Conservation (phyloP, 2,888 invertebrate genomes). For the Rhagonycha lutea region DNA sequence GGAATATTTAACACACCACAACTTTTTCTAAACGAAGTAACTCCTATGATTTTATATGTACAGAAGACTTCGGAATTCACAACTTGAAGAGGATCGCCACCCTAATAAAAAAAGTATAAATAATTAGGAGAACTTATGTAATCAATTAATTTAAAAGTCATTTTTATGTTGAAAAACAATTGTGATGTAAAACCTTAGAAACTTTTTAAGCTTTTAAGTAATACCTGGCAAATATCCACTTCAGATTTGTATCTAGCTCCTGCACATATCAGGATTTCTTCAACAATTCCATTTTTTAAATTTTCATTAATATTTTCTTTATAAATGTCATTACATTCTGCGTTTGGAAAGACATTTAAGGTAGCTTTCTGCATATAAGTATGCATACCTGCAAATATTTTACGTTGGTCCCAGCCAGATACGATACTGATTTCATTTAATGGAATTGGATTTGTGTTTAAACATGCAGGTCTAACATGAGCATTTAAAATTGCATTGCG, state of each 20-base stretch:
- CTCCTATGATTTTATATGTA: slow-evolving; percentile 53
- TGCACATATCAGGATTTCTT: slow-evolving; percentile 40
- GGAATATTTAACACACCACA: slow-evolving; percentile 49
- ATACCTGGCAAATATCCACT: slow-evolving; percentile 40
- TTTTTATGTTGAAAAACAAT: too few species aligned
- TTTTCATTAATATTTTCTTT: background rate
- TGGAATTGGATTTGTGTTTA: slow-evolving; percentile 35
- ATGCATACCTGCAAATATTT: slow-evolving; percentile 28
- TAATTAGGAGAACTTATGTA: background rate
- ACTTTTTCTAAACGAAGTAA: slow-evolving; percentile 54
- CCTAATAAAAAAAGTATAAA: slow-evolving; percentile 39
- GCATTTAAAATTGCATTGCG: slow-evolving; percentile 44
- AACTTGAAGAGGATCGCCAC: slow-evolving; percentile 62
- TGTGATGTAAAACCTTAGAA: too few species aligned
- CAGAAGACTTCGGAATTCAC: slow-evolving; percentile 45
- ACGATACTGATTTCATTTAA: slow-evolving; percentile 24
- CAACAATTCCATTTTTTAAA: slow-evolving; percentile 32
- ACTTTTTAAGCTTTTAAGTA: too few species aligned
- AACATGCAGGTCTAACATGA: slow-evolving; percentile 53
- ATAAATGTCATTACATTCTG: slow-evolving; percentile 28
- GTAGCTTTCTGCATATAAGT: slow-evolving; percentile 33
- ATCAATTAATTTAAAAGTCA: too few species aligned
- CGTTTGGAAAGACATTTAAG: slow-evolving; percentile 25
- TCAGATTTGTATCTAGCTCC: slow-evolving; percentile 30
- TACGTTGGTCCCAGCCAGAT: slow-evolving; percentile 38